These are phyloP conservation scores for Anseranas semipalmata DNA, from an alignment of 2,113 vertebrate species.

Conservation along the genomic window DNA sequence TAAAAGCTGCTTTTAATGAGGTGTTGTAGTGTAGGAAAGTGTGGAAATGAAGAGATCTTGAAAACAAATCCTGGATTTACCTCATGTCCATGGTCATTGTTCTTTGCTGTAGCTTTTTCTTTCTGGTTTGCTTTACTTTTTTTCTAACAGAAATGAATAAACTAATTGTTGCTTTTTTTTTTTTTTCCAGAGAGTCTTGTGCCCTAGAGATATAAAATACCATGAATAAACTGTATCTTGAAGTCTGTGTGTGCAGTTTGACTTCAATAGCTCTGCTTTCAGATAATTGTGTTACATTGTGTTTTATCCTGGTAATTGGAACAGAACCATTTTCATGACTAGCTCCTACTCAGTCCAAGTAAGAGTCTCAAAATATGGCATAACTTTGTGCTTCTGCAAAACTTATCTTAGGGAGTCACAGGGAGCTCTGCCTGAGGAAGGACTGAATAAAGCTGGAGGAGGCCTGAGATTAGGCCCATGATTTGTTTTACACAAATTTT, in stretches of 20 bases:
- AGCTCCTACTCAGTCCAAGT: not conserved
- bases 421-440: not conserved
- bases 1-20: constrained; percentile 31
- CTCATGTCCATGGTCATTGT: not conserved
- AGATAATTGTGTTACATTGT: not conserved
- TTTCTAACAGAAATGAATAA: not conserved
- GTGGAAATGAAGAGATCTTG: not conserved
- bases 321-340: not conserved
- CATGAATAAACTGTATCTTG: not conserved
- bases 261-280: not conserved
- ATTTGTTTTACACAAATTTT: not conserved
- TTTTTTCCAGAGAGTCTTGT: not conserved
- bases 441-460: not conserved
- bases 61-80: not conserved
- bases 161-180: not conserved
- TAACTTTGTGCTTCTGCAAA: not conserved
- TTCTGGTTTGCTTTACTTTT: not conserved
- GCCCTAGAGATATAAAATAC: not conserved
- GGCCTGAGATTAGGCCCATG: not conserved
- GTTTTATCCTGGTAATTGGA: not conserved
- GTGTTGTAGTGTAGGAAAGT: not conserved
- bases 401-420: fast-evolving
- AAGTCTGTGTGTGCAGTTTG: not conserved
- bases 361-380: not conserved
- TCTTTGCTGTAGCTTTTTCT: not conserved